Percentiles rank a stretch among this genome's conserved stretches.
Conservation (phyloP, 2,888 invertebrate genomes). For the Lapara coniferarum region DNA sequence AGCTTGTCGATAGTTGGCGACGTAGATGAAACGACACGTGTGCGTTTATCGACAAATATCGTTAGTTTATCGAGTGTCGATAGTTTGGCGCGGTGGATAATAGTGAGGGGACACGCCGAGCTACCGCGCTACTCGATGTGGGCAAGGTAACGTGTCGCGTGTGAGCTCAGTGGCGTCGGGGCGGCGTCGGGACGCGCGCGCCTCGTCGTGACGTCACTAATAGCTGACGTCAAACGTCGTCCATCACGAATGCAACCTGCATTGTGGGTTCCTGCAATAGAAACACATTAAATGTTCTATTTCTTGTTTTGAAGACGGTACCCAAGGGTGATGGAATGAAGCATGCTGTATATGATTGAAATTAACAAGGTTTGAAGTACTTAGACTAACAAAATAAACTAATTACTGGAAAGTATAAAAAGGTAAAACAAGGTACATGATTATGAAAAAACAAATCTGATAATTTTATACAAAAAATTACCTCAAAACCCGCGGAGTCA, state of each 20-base stretch:
- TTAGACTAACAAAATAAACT: no score
- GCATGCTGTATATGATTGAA: not conserved
- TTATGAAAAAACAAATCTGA: not conserved
- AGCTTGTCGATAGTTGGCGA: constrained; percentile 48
- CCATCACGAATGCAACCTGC: constrained; percentile 81
- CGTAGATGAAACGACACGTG: constrained; percentile 33
- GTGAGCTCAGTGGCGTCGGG: constrained; percentile 30
- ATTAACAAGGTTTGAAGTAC: not conserved
- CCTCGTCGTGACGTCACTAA: constrained; percentile 48
- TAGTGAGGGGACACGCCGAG: constrained; percentile 21
- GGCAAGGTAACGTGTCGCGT: not conserved
- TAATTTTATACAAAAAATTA: not conserved
- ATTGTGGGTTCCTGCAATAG: constrained; percentile 75
- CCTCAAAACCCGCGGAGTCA: not conserved
- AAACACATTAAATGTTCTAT: constrained; percentile 17
- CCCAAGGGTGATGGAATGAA: not conserved
- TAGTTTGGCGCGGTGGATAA: constrained; percentile 1
- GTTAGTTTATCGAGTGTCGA: constrained; percentile 29
- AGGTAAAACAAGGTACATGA: not conserved
- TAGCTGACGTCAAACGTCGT: constrained; percentile 74
- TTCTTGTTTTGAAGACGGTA: constrained; percentile 1
- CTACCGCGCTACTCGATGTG: constrained; percentile 1
- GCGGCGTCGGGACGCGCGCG: constrained; percentile 30
- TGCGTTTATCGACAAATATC: constrained; percentile 30
- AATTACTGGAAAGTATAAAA: not conserved